Conservation (phyloP, 1,140 invertebrate genomes). For the Pseudomyrmex cubaensis region DNA sequence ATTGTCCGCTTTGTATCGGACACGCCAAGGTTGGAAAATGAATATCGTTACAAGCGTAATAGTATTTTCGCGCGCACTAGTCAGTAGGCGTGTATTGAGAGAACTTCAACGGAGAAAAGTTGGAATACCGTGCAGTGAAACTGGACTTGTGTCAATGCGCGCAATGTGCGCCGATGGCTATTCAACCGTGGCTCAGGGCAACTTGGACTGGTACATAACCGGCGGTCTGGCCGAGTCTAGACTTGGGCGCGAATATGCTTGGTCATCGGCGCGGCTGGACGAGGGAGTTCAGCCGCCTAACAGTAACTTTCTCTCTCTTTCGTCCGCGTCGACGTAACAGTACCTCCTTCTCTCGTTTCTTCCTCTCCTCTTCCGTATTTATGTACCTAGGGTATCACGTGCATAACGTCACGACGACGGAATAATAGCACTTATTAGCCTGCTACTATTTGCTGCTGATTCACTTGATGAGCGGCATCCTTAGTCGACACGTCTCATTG, state of each 20-base stretch:
- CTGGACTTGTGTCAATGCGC: conserved; percentile 47
- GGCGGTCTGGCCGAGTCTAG: conserved; percentile 58
- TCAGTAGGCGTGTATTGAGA: neutral
- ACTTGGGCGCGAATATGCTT: conserved; percentile 63
- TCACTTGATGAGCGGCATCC: conserved; percentile 74
- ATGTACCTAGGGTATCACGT: conserved; percentile 64
- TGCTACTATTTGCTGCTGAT: conserved; percentile 74
- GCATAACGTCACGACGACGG: conserved; percentile 58
- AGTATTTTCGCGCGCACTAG: neutral
- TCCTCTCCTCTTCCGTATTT: conserved; percentile 68
- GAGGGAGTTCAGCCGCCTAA: conserved; percentile 63
- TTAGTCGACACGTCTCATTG: conserved; percentile 66
- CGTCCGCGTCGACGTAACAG: conserved; percentile 45
- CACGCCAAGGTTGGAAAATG: conserved; percentile 20
- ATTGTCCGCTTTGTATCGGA: neutral
- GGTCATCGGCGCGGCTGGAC: conserved; percentile 63
- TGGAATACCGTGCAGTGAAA: conserved; percentile 57
- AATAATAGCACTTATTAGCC: conserved; percentile 73
- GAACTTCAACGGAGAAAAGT: conserved; percentile 26
- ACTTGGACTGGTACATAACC: conserved; percentile 46
- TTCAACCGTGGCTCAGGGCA: conserved; percentile 53
- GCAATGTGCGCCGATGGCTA: conserved; percentile 41
- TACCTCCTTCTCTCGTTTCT: conserved; percentile 26
- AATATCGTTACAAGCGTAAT: conserved; percentile 24
- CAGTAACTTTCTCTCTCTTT: conserved; percentile 72